phyloP scores from a whole-genome alignment of 2,888 invertebrate species.

The Strigamia transsilvanica region DNA sequence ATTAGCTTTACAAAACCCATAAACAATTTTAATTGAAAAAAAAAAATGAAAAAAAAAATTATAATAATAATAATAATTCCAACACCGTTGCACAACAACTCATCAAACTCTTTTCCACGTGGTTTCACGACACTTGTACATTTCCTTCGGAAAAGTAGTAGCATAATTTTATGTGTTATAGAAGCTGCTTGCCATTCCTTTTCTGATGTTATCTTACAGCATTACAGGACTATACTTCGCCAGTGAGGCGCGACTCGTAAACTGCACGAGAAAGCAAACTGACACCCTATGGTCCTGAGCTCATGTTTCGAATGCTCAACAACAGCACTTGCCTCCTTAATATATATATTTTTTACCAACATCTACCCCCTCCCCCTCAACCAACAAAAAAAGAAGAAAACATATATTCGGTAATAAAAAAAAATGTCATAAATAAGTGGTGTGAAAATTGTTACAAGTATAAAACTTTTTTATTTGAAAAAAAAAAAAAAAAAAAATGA shows the following conservation, averaged over 20 bases:
- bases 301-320: conserved; percentile 49
- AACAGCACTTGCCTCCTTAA: conserved; percentile 20
- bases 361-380: conserved; percentile 1
- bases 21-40: background rate
- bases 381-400: background rate
- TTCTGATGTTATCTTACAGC: conserved; percentile 38
- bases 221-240: conserved; percentile 49
- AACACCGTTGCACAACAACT: background rate
- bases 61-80: background rate
- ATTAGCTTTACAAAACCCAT: background rate
- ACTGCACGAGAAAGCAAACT: conserved; percentile 49
- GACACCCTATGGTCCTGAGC: conserved; percentile 42
- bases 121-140: background rate
- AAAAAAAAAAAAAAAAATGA: background rate
- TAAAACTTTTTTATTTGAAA: conserved; percentile 2
- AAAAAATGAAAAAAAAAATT: background rate
- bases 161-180: conserved; percentile 41
- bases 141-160: background rate
- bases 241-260: conserved; percentile 49
- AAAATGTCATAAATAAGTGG: conserved; percentile 35
- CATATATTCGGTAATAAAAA: conserved; percentile 1
- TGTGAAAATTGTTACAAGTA: conserved; percentile 16
- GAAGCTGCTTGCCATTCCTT: conserved; percentile 38
- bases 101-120: background rate
- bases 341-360: conserved; percentile 6